Percentiles rank a stretch among this genome's conserved stretches.
Conservation (phyloP, 2,113 vertebrate genomes). For the Hyperopisus bebe region DNA sequence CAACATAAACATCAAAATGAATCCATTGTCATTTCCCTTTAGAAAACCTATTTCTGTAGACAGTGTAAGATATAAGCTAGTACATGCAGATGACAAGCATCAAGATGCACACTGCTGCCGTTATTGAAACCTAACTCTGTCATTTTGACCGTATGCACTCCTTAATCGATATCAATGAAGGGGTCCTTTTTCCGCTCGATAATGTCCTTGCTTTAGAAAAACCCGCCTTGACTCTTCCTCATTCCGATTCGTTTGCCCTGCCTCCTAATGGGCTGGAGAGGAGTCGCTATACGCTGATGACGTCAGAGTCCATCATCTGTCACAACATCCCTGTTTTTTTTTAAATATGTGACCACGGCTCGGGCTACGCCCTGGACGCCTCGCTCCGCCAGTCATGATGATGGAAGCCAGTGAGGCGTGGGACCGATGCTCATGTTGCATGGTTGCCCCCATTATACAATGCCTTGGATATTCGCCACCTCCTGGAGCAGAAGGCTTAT, state of each 20-base stretch:
- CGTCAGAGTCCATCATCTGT: background rate
- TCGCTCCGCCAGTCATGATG: background rate
- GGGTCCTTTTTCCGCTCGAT: background rate
- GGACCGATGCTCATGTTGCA: background rate
- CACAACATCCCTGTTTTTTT: background rate
- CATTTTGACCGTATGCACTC: background rate
- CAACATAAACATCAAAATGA: background rate
- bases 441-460: background rate
- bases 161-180: background rate
- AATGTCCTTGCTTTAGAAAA: background rate
- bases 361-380: background rate
- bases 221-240: background rate
- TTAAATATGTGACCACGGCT: background rate
- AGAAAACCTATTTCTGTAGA: background rate
- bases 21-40: background rate
- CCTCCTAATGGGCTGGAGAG: background rate
- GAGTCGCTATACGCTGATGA: background rate
- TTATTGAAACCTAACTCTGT: background rate
- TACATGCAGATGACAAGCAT: background rate
- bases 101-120: background rate
- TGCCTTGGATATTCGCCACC: background rate
- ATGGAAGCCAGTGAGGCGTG: background rate
- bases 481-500: background rate
- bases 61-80: background rate
- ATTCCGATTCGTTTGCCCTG: background rate